Evolutionary conservation across 2,113 vertebrate species (phyloP).

Genomic region (Paratilapia polleni): DNA sequence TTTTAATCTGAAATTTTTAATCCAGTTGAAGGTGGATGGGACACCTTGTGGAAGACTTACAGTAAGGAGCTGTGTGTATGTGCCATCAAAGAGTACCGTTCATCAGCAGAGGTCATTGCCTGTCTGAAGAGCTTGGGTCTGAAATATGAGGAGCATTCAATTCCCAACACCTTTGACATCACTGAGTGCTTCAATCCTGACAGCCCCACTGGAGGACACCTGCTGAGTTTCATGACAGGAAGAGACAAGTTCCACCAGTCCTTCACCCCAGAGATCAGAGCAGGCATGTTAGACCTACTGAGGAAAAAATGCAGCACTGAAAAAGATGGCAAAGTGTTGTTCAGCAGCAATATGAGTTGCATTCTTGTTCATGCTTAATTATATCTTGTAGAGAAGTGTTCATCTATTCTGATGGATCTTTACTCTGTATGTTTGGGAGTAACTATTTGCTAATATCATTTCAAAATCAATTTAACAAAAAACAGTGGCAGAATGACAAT

Average conservation of each 20-base stretch:
- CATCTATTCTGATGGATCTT: not conserved
- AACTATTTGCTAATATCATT: fast-evolving
- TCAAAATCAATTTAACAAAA: too few species aligned
- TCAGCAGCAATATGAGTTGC: slow-evolving; percentile 52
- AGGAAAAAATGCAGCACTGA: slow-evolving; percentile 82
- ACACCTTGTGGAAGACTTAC: slow-evolving; percentile 71
- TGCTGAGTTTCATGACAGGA: slow-evolving; percentile 71
- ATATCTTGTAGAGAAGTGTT: not conserved
- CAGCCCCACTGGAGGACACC: slow-evolving; percentile 39
- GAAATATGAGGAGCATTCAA: slow-evolving; percentile 62
- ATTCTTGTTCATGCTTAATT: slow-evolving; percentile 52
- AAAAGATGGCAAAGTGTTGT: slow-evolving; percentile 81
- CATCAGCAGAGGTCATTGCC: slow-evolving; percentile 58
- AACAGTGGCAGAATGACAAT: too few species aligned
- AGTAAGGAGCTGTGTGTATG: slow-evolving; percentile 54
- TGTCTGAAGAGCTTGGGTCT: slow-evolving; percentile 61
- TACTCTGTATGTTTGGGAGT: not conserved
- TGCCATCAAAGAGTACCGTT: slow-evolving; percentile 46
- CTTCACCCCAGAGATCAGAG: slow-evolving; percentile 80
- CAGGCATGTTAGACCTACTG: slow-evolving; percentile 81
- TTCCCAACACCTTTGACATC: slow-evolving; percentile 64
- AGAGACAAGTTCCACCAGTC: slow-evolving; percentile 68
- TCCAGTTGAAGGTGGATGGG: slow-evolving; percentile 60
- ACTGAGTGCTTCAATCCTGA: slow-evolving; percentile 63
- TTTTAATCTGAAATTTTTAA: not conserved